Conservation (phyloP, 2,888 invertebrate genomes). For the Formica aserva region DNA sequence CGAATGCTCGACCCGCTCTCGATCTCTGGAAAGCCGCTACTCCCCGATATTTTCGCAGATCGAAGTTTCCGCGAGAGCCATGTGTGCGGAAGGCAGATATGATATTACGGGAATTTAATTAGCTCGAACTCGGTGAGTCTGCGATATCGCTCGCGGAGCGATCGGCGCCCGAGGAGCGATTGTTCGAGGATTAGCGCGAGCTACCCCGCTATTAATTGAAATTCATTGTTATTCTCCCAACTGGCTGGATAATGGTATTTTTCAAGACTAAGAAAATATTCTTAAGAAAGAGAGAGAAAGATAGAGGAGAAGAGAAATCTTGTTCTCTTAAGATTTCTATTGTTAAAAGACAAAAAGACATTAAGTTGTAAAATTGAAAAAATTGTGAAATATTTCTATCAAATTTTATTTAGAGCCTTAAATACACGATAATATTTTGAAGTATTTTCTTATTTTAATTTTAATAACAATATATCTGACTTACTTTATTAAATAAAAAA, state of each 20-base stretch:
- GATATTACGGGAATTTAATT: conserved; percentile 85
- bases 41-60: conserved; percentile 70
- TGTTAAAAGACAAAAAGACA: neutral
- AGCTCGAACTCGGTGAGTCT: conserved; percentile 82
- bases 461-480: neutral
- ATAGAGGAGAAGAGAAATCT: neutral
- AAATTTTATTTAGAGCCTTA: neutral
- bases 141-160: conserved; percentile 75
- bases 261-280: conserved; percentile 40
- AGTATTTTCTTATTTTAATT: neutral
- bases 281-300: neutral
- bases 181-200: conserved; percentile 83
- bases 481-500: neutral
- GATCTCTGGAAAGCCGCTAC: conserved; percentile 51
- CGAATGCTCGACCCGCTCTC: conserved; percentile 66
- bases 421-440: neutral
- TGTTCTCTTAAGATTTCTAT: neutral
- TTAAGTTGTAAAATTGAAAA: neutral
- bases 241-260: conserved; percentile 49
- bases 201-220: conserved; percentile 81
- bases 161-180: conserved; percentile 81
- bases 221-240: conserved; percentile 62
- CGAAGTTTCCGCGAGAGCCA: conserved; percentile 77
- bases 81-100: conserved; percentile 85
- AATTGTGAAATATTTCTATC: neutral